Conservation (phyloP, 2,113 vertebrate genomes). For the Corythornis vintsioides region DNA sequence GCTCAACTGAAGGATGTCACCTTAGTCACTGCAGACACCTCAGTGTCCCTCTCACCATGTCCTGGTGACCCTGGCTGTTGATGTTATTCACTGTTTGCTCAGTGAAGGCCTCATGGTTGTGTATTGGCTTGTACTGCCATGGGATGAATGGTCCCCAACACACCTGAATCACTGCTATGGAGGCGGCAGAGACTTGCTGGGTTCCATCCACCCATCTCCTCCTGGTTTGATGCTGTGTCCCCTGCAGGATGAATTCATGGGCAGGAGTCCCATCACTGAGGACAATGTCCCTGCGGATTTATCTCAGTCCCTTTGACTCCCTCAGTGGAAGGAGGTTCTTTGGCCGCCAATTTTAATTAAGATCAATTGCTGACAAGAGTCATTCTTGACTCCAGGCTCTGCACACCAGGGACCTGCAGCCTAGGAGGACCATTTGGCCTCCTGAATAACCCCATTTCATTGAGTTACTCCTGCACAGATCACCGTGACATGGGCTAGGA, state of each 20-base stretch:
- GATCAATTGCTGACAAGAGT: background rate
- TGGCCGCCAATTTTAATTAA: background rate
- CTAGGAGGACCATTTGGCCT: background rate
- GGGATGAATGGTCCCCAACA: background rate
- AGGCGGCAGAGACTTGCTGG: background rate
- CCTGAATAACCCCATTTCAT: background rate
- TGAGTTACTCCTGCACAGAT: background rate
- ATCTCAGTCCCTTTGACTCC: background rate
- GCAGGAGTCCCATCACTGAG: background rate
- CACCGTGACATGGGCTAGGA: background rate
- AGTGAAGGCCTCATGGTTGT: background rate
- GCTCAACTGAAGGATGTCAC: background rate
- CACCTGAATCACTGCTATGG: background rate
- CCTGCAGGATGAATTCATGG: background rate
- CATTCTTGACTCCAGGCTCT: background rate
- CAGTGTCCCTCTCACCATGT: background rate
- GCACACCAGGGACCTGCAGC: background rate
- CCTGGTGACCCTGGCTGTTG: background rate
- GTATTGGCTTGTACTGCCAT: background rate
- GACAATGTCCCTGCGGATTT: background rate
- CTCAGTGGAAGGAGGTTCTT: background rate
- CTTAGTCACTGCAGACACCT: background rate
- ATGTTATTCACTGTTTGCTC: background rate
- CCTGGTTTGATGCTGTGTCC: background rate
- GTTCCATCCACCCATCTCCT: background rate